Percentiles rank a stretch among this genome's conserved stretches.
These are phyloP conservation scores for Antheraea pernyi DNA, from an alignment of 1,140 invertebrate genomes.

Conservation along the genomic window DNA sequence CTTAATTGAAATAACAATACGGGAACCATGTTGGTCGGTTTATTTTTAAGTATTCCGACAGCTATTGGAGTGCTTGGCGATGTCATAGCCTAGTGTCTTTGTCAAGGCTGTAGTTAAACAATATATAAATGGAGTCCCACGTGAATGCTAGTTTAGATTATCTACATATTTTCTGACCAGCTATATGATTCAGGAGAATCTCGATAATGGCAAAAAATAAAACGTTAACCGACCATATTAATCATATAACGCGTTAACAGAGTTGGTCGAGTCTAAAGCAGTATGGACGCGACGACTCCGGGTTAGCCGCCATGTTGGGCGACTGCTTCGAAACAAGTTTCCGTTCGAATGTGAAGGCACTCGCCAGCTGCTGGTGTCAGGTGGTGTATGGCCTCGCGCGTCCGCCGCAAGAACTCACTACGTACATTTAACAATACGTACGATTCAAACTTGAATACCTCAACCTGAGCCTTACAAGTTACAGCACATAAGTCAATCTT, in stretches of 20 bases:
- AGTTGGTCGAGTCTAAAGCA: neutral
- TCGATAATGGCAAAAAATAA: neutral
- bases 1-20: neutral
- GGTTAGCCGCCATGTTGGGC: slow-evolving; percentile 60
- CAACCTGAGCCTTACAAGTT: neutral
- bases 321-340: slow-evolving; percentile 70
- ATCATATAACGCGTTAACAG: neutral
- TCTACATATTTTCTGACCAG: neutral
- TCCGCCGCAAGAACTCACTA: slow-evolving; percentile 41
- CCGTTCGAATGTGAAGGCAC: slow-evolving; percentile 57
- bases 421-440: neutral
- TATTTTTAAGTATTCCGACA: neutral
- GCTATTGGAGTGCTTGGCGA: too few relatives aligned
- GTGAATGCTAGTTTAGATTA: neutral
- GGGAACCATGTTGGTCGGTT: neutral
- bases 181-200: neutral
- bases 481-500: too few relatives aligned
- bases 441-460: neutral
- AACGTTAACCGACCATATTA: neutral
- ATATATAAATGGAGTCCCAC: neutral
- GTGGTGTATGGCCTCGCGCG: slow-evolving; percentile 64
- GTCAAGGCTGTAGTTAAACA: too few relatives aligned
- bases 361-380: slow-evolving; percentile 72
- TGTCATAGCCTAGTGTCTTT: neutral
- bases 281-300: neutral